Evolutionary conservation across 2,888 invertebrate species (phyloP).

Genomic region (Amphipoea oculea): DNA sequence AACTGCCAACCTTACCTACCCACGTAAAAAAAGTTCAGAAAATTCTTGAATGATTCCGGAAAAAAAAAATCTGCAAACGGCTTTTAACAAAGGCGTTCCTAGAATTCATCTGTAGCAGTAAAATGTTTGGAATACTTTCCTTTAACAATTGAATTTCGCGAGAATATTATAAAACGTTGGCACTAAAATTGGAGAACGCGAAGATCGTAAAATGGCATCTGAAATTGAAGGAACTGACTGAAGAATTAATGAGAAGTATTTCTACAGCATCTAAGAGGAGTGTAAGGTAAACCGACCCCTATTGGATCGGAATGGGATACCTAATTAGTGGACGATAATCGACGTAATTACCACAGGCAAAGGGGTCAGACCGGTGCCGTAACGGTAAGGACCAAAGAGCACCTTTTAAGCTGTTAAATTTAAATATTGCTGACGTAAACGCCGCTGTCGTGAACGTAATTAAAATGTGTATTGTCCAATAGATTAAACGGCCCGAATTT

Average conservation of each 20-base stretch:
- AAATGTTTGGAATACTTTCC: constrained; percentile 42
- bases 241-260: constrained; percentile 68
- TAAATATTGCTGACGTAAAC: constrained; percentile 49
- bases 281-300: constrained; percentile 51
- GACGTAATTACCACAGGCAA: constrained; percentile 58
- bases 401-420: constrained; percentile 55
- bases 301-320: constrained; percentile 57
- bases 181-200: constrained; percentile 32
- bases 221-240: constrained; percentile 66
- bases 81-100: constrained; percentile 20
- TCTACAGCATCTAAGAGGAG: constrained; percentile 29
- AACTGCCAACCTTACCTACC: not conserved
- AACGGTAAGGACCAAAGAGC: constrained; percentile 37
- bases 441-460: constrained; percentile 39
- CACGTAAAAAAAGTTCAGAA: not conserved
- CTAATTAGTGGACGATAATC: constrained; percentile 69
- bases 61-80: constrained; percentile 25
- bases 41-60: not conserved
- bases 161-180: constrained; percentile 55
- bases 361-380: constrained; percentile 47
- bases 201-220: constrained; percentile 69
- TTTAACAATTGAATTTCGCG: constrained; percentile 43
- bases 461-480: constrained; percentile 54
- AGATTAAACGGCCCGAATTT: constrained; percentile 45
- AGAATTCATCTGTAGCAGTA: constrained; percentile 44